Conservation (phyloP, 2,113 vertebrate genomes). For the Rattus rattus region DNA sequence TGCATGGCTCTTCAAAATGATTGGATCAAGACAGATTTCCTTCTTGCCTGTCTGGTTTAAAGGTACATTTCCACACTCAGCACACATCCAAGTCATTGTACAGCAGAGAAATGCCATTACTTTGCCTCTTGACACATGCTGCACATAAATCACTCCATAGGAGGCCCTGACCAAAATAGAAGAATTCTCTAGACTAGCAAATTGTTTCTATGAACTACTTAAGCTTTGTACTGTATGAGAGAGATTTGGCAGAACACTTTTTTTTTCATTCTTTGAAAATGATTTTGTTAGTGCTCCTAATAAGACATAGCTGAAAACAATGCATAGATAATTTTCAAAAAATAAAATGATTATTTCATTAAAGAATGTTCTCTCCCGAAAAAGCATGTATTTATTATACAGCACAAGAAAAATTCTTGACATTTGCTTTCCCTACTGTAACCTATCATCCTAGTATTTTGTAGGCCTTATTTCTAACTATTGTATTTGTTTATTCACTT, state of each 20-base stretch:
- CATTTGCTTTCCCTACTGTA: conserved; percentile 53
- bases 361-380: conserved; percentile 29
- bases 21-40: conserved; percentile 61
- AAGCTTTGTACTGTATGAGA: conserved; percentile 67
- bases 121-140: conserved; percentile 71
- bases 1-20: conserved; percentile 69
- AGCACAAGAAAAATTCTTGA: conserved; percentile 55
- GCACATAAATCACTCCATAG: conserved; percentile 74
- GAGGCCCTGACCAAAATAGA: conserved; percentile 69
- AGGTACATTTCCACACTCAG: conserved; percentile 73
- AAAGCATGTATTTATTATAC: conserved; percentile 9
- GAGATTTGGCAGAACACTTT: conserved; percentile 44
- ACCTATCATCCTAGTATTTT: conserved; percentile 12
- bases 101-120: conserved; percentile 75
- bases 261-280: conserved; percentile 57
- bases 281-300: conserved; percentile 55
- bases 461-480: conserved; percentile 28
- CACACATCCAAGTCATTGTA: conserved; percentile 69
- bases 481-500: conserved; percentile 16
- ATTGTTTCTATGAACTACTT: conserved; percentile 69
- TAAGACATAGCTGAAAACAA: conserved; percentile 64
- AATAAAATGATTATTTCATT: conserved; percentile 66
- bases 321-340: conserved; percentile 34
- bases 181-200: conserved; percentile 69
- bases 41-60: conserved; percentile 68